Percentiles rank a stretch among this genome's conserved stretches.
Evolutionary conservation across 2,888 invertebrate species (phyloP).

Genomic region (Chesias legatella): DNA sequence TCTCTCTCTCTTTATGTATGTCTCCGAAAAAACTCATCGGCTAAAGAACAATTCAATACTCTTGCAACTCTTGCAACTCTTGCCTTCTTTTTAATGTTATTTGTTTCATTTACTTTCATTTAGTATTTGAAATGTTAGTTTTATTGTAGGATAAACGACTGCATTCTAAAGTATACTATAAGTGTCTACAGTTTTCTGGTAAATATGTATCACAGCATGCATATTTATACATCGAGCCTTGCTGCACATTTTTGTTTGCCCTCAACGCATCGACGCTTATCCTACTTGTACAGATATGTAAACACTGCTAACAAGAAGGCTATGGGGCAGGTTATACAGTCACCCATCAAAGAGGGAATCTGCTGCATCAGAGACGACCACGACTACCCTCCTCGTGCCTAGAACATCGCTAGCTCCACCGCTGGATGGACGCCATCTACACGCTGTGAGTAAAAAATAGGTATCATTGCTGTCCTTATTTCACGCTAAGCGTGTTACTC

Average conservation of each 20-base stretch:
- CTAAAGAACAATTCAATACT: no score
- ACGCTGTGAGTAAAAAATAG: conserved; percentile 55
- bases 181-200: no score
- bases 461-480: conserved; percentile 1
- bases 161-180: no score
- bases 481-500: neutral
- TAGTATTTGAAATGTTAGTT: no score
- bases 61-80: no score
- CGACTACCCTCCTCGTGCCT: conserved; percentile 85
- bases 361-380: conserved; percentile 88
- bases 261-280: conserved; percentile 21
- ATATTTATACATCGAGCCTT: conserved; percentile 5
- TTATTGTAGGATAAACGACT: no score
- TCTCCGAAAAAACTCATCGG: no score
- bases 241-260: conserved; percentile 12
- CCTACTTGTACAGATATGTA: conserved; percentile 33
- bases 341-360: conserved; percentile 90
- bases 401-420: conserved; percentile 67
- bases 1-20: no score
- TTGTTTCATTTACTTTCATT: no score
- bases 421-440: conserved; percentile 61
- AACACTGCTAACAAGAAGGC: conserved; percentile 42
- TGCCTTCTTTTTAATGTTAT: no score
- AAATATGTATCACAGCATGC: conserved; percentile 8
- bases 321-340: conserved; percentile 83